Percentiles rank a stretch among this genome's conserved stretches.
Evolutionary conservation across 2,888 invertebrate species (phyloP).

Genomic region (Oligia fasciuncula): DNA sequence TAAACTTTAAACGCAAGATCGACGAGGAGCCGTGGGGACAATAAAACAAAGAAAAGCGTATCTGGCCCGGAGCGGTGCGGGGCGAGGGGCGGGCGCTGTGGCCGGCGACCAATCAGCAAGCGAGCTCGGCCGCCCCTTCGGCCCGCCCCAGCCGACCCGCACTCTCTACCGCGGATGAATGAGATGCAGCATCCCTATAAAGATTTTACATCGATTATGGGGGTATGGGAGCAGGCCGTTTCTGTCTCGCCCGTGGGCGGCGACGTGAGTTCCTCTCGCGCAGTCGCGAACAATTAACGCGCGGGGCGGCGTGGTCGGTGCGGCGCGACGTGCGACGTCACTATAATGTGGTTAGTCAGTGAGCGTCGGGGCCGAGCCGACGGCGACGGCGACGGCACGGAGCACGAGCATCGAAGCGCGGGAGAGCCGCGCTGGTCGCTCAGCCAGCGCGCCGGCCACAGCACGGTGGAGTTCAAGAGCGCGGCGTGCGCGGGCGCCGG

Average conservation of each 20-base stretch:
- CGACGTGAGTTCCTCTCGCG: conserved; percentile 84
- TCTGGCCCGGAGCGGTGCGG: conserved; percentile 83
- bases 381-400: conserved; percentile 87
- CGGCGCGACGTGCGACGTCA: conserved; percentile 85
- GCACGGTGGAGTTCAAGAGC: conserved; percentile 96
- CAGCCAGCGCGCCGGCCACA: conserved; percentile 90
- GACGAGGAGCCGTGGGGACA: conserved; percentile 89
- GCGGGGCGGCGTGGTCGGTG: conserved; percentile 84
- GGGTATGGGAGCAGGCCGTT: conserved; percentile 83
- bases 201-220: conserved; percentile 88
- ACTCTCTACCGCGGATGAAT: conserved; percentile 76
- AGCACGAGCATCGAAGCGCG: conserved; percentile 84
- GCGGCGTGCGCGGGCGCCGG: conserved; percentile 92
- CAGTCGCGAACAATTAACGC: conserved; percentile 89
- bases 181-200: conserved; percentile 86
- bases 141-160: conserved; percentile 73
- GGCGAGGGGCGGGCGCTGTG: conserved; percentile 66
- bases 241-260: conserved; percentile 85
- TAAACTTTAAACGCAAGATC: conserved; percentile 90
- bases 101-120: conserved; percentile 69
- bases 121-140: conserved; percentile 70
- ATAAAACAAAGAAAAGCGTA: conserved; percentile 89
- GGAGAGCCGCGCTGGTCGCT: conserved; percentile 87
- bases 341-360: conserved; percentile 92
- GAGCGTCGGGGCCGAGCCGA: conserved; percentile 91